These are phyloP conservation scores for Allacma fusca DNA, from an alignment of 2,888 invertebrate species.

Conservation along the genomic window DNA sequence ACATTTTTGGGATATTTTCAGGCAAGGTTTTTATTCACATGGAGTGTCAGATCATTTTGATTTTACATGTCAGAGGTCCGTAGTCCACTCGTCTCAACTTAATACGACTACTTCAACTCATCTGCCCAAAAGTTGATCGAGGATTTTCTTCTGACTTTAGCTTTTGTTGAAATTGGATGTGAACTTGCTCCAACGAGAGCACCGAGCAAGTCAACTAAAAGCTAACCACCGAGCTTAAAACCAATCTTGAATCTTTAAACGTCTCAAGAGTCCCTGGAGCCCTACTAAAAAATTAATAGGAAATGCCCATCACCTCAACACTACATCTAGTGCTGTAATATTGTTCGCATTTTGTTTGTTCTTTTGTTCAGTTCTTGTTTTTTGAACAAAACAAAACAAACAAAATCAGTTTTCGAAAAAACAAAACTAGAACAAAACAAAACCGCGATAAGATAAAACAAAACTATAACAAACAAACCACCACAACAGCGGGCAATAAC, in stretches of 20 bases:
- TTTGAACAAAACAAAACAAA: too few species aligned
- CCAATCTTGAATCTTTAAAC: constrained; percentile 38
- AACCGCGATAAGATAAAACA: too few species aligned
- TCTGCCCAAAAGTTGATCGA: constrained; percentile 40
- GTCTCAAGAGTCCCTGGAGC: constrained; percentile 44
- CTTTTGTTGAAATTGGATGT: constrained; percentile 24
- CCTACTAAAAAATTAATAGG: constrained; percentile 52
- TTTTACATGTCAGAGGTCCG: constrained; percentile 42
- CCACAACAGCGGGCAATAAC: too few species aligned
- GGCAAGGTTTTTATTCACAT: constrained; percentile 31
- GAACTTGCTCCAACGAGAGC: constrained; percentile 3
- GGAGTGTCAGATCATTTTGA: constrained; percentile 40
- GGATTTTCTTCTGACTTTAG: constrained; percentile 33
- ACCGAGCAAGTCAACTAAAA: not conserved
- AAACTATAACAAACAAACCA: too few species aligned
- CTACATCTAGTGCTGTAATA: too few species aligned
- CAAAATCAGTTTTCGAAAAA: too few species aligned
- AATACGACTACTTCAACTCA: constrained; percentile 25
- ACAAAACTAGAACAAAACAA: too few species aligned
- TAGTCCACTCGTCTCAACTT: constrained; percentile 29
- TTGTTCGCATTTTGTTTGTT: too few species aligned
- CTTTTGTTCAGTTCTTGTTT: too few species aligned
- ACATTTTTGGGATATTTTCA: constrained; percentile 43
- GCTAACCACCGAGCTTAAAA: constrained; percentile 19
- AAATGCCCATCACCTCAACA: constrained; percentile 53